A percentile compares a stretch with the other conserved stretches of the same genome.
Evolutionary conservation across 2,888 invertebrate species (phyloP).

Genomic region (Acleris literana): DNA sequence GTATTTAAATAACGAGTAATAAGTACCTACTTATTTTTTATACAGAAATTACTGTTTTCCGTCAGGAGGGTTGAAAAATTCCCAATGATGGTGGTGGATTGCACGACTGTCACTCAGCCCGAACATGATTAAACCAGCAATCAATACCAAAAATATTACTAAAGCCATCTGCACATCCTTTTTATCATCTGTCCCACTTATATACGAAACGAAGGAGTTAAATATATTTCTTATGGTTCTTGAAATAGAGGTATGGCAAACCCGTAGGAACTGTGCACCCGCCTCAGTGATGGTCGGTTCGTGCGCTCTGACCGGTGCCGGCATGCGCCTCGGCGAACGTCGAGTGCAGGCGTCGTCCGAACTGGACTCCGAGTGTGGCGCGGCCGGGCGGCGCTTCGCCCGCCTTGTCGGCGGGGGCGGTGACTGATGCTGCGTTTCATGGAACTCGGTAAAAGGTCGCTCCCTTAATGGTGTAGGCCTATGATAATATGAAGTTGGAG

Average conservation of each 20-base stretch:
- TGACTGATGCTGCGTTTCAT: slow-evolving; percentile 63
- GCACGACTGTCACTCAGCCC: slow-evolving; percentile 88
- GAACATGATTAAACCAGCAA: slow-evolving; percentile 90
- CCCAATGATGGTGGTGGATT: slow-evolving; percentile 93
- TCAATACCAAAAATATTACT: slow-evolving; percentile 90
- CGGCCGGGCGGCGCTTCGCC: slow-evolving; percentile 70
- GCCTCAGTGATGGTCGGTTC: slow-evolving; percentile 88
- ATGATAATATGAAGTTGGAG: slow-evolving; percentile 76
- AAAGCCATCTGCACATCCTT: slow-evolving; percentile 90
- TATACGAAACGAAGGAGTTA: slow-evolving; percentile 84
- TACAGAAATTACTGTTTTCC: slow-evolving; percentile 66
- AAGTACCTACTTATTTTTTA: no score
- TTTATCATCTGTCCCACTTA: slow-evolving; percentile 86
- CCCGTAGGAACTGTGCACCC: slow-evolving; percentile 87
- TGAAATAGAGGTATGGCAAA: slow-evolving; percentile 86
- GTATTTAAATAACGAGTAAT: no score
- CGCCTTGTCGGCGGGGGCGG: slow-evolving; percentile 77
- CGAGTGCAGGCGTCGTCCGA: slow-evolving; percentile 79
- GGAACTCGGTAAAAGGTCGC: slow-evolving; percentile 62
- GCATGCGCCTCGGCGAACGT: slow-evolving; percentile 67
- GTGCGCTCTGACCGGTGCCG: slow-evolving; percentile 69
- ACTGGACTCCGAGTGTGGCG: slow-evolving; percentile 76
- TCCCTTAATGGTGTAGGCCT: slow-evolving; percentile 64
- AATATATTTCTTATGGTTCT: slow-evolving; percentile 88
- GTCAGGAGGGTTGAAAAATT: slow-evolving; percentile 93